Evolutionary conservation across 2,797 vertebrate species (phyloP).

Genomic region (Acipenser oxyrinchus): DNA sequence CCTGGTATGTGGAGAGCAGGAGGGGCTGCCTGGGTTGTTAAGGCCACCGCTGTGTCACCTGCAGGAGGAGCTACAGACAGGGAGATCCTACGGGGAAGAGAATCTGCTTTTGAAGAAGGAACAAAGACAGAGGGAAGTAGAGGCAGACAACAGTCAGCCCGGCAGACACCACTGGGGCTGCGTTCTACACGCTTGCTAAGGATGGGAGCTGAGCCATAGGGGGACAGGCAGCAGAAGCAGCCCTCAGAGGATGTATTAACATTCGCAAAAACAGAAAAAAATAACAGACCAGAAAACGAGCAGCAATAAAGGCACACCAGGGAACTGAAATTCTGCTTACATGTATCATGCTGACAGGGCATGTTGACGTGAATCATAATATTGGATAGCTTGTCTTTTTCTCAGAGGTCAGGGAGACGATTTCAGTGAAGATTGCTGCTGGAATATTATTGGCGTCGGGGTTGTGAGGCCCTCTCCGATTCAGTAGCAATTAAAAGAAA

Average conservation of each 20-base stretch:
- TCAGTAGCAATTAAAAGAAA: slow-evolving; percentile 21
- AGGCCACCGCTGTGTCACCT: slow-evolving; percentile 41
- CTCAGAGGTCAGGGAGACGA: slow-evolving; percentile 25
- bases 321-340: slow-evolving; percentile 12
- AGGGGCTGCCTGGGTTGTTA: not conserved
- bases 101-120: slow-evolving; percentile 13
- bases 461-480: slow-evolving; percentile 25
- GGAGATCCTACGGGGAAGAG: slow-evolving; percentile 40
- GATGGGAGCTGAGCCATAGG: slow-evolving; percentile 48
- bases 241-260: slow-evolving; percentile 7
- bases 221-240: slow-evolving; percentile 45
- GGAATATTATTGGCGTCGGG: slow-evolving; percentile 13
- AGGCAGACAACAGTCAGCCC: slow-evolving; percentile 41
- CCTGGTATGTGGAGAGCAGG: not conserved
- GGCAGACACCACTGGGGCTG: slow-evolving; percentile 33
- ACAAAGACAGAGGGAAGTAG: slow-evolving; percentile 16
- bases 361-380: slow-evolving; percentile 9
- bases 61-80: slow-evolving; percentile 69
- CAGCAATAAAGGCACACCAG: not conserved
- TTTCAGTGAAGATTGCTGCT: slow-evolving; percentile 7
- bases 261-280: not conserved
- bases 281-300: slow-evolving; percentile 21
- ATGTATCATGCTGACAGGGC: slow-evolving; percentile 8
- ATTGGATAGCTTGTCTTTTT: slow-evolving; percentile 7
- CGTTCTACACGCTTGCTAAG: slow-evolving; percentile 24